phyloP scores from a whole-genome alignment of 2,113 vertebrate species.

The Merops nubicus region DNA sequence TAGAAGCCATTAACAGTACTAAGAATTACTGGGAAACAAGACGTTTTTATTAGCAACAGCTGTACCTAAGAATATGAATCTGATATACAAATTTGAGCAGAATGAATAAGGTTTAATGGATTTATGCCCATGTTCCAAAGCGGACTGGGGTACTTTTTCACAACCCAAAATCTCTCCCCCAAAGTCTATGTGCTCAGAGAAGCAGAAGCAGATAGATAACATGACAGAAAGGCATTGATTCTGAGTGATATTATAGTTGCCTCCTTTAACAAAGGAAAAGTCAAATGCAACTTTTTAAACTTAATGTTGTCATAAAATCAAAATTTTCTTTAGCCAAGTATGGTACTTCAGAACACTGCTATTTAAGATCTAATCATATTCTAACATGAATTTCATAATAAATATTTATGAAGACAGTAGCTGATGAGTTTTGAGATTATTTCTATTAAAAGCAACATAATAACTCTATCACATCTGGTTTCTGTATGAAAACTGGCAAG shows the following conservation, averaged over 20 bases:
- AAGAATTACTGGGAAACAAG: background rate
- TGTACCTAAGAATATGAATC: background rate
- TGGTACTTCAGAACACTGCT: background rate
- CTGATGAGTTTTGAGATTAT: slow-evolving; percentile 19
- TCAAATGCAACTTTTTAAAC: background rate
- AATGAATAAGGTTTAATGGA: background rate
- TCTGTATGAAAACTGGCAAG: background rate
- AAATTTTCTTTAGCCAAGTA: background rate
- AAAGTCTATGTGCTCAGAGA: background rate
- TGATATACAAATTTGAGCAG: background rate
- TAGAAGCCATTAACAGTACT: background rate
- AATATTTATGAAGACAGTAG: slow-evolving; percentile 26
- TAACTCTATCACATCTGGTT: background rate
- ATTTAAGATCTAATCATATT: slow-evolving; percentile 24
- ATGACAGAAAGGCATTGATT: background rate
- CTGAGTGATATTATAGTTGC: background rate
- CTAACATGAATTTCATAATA: background rate
- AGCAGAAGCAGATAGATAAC: background rate
- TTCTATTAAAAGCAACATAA: slow-evolving; percentile 41
- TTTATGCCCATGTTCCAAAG: background rate
- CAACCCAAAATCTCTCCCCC: background rate
- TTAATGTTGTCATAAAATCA: background rate
- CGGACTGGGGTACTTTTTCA: background rate
- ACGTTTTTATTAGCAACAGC: background rate
- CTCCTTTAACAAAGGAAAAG: background rate